Evolutionary conservation across 2,888 invertebrate genomes (phyloP).

Genomic region (Drosophila algonquin): DNA sequence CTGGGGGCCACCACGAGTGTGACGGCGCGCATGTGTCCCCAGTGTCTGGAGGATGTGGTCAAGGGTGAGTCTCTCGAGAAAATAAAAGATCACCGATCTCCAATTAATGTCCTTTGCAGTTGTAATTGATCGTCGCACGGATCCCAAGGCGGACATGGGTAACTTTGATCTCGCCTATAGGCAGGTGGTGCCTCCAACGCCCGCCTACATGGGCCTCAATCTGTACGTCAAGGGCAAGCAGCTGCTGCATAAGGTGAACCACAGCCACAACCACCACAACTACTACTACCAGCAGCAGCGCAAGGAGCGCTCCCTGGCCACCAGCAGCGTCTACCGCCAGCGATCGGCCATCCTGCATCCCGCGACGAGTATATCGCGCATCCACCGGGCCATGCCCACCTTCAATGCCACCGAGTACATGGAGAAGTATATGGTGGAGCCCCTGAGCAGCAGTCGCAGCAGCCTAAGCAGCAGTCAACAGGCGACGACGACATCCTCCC

Average conservation of each 20-base stretch:
- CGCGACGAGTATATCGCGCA: slow-evolving; percentile 65
- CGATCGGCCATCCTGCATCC: slow-evolving; percentile 60
- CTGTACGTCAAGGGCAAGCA: slow-evolving; percentile 83
- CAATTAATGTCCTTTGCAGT: slow-evolving; percentile 85
- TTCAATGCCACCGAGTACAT: slow-evolving; percentile 82
- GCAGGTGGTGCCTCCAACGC: slow-evolving; percentile 90
- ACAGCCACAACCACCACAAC: slow-evolving; percentile 53
- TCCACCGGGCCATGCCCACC: slow-evolving; percentile 81
- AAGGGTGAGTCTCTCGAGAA: slow-evolving; percentile 88
- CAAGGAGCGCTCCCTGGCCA: slow-evolving; percentile 72
- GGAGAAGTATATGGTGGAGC: slow-evolving; percentile 74
- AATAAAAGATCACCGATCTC: background rate
- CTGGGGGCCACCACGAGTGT: slow-evolving; percentile 95
- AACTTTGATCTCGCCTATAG: slow-evolving; percentile 91
- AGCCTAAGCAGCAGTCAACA: slow-evolving; percentile 58
- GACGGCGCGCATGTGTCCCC: slow-evolving; percentile 93
- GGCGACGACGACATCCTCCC: background rate
- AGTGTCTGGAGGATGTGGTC: slow-evolving; percentile 94
- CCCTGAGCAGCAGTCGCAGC: slow-evolving; percentile 69
- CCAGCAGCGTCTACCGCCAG: slow-evolving; percentile 69
- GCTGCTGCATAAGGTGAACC: slow-evolving; percentile 75
- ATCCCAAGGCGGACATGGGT: slow-evolving; percentile 91
- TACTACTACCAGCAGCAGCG: slow-evolving; percentile 69
- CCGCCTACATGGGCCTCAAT: slow-evolving; percentile 89
- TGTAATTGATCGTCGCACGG: slow-evolving; percentile 89